These are phyloP conservation scores for Brachyptera putata DNA, from an alignment of 2,888 invertebrate genomes.

Conservation along the genomic window DNA sequence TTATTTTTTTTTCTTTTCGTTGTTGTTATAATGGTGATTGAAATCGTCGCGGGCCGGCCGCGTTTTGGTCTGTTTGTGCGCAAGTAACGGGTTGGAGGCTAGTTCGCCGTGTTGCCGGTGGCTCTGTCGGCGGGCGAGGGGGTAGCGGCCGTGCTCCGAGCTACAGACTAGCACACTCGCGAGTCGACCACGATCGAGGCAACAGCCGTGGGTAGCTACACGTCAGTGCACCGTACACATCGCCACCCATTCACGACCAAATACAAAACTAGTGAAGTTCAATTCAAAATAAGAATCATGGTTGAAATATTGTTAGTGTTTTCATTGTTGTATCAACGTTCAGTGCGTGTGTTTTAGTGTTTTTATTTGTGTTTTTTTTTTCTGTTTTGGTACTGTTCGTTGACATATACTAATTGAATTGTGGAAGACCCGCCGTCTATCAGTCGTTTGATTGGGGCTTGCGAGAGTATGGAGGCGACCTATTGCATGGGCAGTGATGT, in stretches of 20 bases:
- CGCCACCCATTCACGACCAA: too few species aligned
- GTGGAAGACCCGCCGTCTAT: slow-evolving; percentile 17
- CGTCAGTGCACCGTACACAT: neutral
- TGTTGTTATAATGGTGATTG: slow-evolving; percentile 49
- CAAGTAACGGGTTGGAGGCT: slow-evolving; percentile 37
- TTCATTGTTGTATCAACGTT: slow-evolving; percentile 31
- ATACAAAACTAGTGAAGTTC: too few species aligned
- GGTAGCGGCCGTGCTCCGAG: slow-evolving; percentile 2
- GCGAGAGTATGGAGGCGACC: slow-evolving; percentile 54
- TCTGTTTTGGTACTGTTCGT: neutral
- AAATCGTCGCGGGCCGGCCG: slow-evolving; percentile 48
- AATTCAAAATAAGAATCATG: too few species aligned
- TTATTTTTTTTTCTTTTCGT: too few species aligned
- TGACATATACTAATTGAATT: neutral
- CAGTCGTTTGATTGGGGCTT: slow-evolving; percentile 10
- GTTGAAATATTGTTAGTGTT: too few species aligned
- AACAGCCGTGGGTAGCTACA: neutral
- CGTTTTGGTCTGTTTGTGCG: slow-evolving; percentile 41
- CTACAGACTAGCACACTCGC: slow-evolving; percentile 4
- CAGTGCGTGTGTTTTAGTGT: neutral
- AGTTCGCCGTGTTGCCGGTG: slow-evolving; percentile 19
- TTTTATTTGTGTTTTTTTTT: neutral
- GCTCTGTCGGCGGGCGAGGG: slow-evolving; percentile 27
- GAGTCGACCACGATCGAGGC: slow-evolving; percentile 6
- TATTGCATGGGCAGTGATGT: slow-evolving; percentile 57